phyloP scores from a whole-genome alignment of 2,888 invertebrate genomes.

The Drosophila ezoana region DNA sequence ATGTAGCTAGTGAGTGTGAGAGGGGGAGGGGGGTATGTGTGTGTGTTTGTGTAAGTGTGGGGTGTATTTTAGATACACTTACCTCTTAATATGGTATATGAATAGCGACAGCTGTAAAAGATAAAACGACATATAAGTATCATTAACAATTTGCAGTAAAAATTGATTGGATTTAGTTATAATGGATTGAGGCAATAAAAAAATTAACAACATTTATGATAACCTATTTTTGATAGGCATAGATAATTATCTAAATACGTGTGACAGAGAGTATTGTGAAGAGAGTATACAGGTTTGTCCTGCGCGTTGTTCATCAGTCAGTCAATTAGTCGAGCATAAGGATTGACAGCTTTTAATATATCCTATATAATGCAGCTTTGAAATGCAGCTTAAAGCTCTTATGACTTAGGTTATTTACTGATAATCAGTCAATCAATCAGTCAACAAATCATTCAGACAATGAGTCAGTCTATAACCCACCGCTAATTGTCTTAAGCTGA shows the following conservation, averaged over 20 bases:
- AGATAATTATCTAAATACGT: background rate
- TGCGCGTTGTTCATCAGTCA: background rate
- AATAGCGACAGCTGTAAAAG: constrained; percentile 32
- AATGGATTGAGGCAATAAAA: background rate
- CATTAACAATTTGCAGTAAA: constrained; percentile 38
- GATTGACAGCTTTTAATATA: background rate
- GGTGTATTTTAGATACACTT: constrained; percentile 20
- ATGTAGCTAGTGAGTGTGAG: background rate
- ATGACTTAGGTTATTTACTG: too few species aligned
- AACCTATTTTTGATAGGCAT: background rate
- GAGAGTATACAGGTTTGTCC: too few species aligned
- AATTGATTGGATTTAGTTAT: constrained; percentile 22
- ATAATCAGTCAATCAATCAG: background rate
- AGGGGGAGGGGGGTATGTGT: too few species aligned
- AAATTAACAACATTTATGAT: constrained; percentile 7
- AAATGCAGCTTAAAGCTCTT: too few species aligned
- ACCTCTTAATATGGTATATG: constrained; percentile 33
- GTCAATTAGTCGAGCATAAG: background rate
- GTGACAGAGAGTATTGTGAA: too few species aligned
- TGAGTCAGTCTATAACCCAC: too few species aligned
- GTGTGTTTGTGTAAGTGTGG: too few species aligned
- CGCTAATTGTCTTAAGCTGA: too few species aligned
- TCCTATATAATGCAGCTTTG: too few species aligned
- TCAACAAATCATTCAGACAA: background rate
- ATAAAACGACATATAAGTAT: constrained; percentile 7